Evolutionary conservation across 2,113 vertebrate genomes (phyloP).

Genomic region (Muntiacus muntjak): DNA sequence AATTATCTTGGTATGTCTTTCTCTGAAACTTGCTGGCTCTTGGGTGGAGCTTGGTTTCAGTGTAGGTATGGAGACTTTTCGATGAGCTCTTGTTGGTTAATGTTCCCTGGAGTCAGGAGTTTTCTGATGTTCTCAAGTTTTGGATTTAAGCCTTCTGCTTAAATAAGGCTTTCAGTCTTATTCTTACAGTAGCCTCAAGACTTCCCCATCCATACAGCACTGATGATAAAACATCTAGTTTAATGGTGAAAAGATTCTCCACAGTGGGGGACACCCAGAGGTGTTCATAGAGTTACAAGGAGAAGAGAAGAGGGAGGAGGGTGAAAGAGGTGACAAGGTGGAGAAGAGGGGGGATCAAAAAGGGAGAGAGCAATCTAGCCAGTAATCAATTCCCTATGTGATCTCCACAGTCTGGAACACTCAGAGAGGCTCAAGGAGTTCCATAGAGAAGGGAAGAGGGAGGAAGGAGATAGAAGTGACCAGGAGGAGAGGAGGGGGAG

Average conservation of each 20-base stretch:
- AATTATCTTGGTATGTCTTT: neutral
- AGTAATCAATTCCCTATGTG: neutral
- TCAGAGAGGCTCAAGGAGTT: neutral
- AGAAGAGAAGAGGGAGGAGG: neutral
- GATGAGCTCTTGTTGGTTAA: neutral
- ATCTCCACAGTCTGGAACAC: neutral
- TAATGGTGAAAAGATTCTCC: neutral
- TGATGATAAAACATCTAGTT: neutral
- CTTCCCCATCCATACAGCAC: neutral
- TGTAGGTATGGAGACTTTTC: neutral
- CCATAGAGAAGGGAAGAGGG: neutral
- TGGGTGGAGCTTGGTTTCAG: neutral
- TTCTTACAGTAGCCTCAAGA: neutral
- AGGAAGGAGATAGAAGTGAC: neutral
- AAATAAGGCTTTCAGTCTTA: neutral
- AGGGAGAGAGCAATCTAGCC: neutral
- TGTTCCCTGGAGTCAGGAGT: neutral
- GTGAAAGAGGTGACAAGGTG: neutral
- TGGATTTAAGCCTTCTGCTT: neutral
- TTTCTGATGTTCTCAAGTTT: neutral
- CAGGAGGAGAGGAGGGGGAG: neutral
- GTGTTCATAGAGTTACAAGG: neutral
- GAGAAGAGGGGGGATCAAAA: neutral
- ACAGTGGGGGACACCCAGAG: neutral
- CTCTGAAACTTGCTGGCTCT: neutral